Evolutionary conservation across 1,140 invertebrate genomes (phyloP).

Genomic region (Hestina assimilis): DNA sequence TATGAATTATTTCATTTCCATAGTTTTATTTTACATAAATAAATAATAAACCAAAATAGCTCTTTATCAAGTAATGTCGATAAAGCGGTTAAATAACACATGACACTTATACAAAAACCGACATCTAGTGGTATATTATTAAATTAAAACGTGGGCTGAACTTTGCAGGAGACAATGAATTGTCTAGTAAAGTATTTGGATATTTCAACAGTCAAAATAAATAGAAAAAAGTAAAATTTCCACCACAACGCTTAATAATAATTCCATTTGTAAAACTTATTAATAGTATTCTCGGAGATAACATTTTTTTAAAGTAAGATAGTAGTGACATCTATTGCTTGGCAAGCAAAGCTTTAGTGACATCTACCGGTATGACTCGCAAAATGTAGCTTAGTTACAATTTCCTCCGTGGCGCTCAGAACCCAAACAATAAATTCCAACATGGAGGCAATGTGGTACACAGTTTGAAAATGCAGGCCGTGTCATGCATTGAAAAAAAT

Average conservation of each 20-base stretch:
- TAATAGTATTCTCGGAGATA: neutral
- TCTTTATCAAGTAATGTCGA: no score
- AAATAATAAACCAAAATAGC: no score
- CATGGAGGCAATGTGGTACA: slow-evolving; percentile 78
- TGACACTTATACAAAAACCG: slow-evolving; percentile 8
- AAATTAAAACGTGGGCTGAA: neutral
- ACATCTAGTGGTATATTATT: slow-evolving; percentile 11
- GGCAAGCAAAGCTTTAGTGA: slow-evolving; percentile 6
- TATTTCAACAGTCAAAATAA: no score
- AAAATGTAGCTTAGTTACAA: slow-evolving; percentile 42
- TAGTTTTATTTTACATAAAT: neutral
- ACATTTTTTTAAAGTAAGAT: neutral
- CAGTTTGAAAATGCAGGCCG: slow-evolving; percentile 79
- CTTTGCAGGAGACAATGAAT: neutral
- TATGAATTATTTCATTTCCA: no score
- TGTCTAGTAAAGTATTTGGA: no score
- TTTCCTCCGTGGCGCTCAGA: slow-evolving; percentile 66
- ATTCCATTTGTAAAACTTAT: neutral
- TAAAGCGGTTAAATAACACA: slow-evolving; percentile 31
- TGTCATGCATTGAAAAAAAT: slow-evolving; percentile 79
- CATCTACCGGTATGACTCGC: slow-evolving; percentile 35
- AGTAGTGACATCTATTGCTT: slow-evolving; percentile 19
- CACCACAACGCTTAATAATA: no score
- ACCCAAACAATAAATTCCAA: slow-evolving; percentile 79
- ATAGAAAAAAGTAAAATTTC: no score